These are phyloP conservation scores for Hyla sarda DNA, from an alignment of 2,113 vertebrate species.

Conservation along the genomic window DNA sequence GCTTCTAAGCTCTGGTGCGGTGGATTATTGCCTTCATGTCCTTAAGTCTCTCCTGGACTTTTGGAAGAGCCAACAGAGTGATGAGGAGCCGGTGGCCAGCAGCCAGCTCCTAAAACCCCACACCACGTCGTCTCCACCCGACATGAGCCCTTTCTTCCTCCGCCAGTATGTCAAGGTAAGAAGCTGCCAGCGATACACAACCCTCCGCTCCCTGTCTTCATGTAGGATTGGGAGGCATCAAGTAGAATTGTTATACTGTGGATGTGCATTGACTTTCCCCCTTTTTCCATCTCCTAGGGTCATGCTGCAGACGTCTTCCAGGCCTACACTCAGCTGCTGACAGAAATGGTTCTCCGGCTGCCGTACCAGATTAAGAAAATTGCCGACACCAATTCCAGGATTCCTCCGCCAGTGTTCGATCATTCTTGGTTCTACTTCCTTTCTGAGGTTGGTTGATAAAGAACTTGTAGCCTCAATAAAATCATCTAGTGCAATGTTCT, in stretches of 20 bases:
- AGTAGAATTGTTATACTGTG: neutral
- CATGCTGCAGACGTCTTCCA: conserved; percentile 98
- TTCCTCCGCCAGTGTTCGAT: conserved; percentile 94
- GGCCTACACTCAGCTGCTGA: conserved; percentile 96
- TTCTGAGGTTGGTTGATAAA: conserved; percentile 82
- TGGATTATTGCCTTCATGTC: conserved; percentile 96
- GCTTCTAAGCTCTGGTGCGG: conserved; percentile 90
- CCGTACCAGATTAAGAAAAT: conserved; percentile 99
- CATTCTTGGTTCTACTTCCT: conserved; percentile 99
- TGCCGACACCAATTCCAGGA: conserved; percentile 91
- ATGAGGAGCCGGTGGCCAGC: conserved; percentile 88
- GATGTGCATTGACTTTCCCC: neutral
- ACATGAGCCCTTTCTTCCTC: conserved; percentile 98
- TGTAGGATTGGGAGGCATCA: neutral
- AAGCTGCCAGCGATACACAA: too few relatives aligned
- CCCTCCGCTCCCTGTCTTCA: neutral
- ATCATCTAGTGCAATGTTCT: too few relatives aligned
- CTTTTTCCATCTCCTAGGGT: conserved; percentile 73
- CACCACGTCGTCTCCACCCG: conserved; percentile 91
- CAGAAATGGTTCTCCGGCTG: conserved; percentile 96
- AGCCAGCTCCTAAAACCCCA: conserved; percentile 96
- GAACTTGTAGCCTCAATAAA: too few relatives aligned
- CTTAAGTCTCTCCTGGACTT: conserved; percentile 95
- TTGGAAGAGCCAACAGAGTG: conserved; percentile 96
- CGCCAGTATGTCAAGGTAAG: conserved; percentile 97